Evolutionary conservation across 2,888 invertebrate genomes (phyloP), one percentile per base, ranked within the genome.

Genomic region (Oxystoma pomonae): DNA sequence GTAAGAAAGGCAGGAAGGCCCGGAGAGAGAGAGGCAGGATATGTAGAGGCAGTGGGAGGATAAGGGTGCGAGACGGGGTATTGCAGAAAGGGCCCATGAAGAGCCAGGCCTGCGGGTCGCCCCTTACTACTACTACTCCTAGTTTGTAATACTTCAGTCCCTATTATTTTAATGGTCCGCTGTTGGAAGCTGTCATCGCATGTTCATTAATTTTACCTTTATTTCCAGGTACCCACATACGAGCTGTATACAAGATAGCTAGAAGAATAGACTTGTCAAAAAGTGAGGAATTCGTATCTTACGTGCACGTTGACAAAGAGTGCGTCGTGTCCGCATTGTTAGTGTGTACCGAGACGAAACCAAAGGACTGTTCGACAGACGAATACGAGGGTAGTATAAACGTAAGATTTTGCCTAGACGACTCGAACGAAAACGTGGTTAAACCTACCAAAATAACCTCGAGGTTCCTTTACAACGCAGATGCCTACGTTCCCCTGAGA

Each of bases 241-340:
- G 19, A 63, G 20, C 80, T 66, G 81, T 84, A 12, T 74, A 69
- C 57, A 75, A 75, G 69, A 74, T 74, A 35, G 70, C 74, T 2
- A 60, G 67, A 49, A 65, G 75, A 59, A 60, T 73, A 49, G 72
- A 73, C 61, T 63, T 74, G 51, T 62, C 58, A 12, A 58, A 64
- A 35, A 61, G 61, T 1, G 72, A 73, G 53, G 68, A 69, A 20
- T 69, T 71, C 49, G 57, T 70, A 18, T 69, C 72, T 0, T 67
- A 66, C 59, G 63, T 72, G 17, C 66, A 68, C 57, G 72, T 70
- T 2, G 69, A 67, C 59, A 67, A 66, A 5, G 62, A 66, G 5
- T 60, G 70, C 55, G 66, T 73, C n/a, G 64, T 75, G 2, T 72
- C 72, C 49, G 75, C 74, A 17, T 51, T 75, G 53, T 65, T 70